These are phyloP conservation scores for Ephestia elutella DNA, from an alignment of 1,140 invertebrate genomes.

Conservation along the genomic window DNA sequence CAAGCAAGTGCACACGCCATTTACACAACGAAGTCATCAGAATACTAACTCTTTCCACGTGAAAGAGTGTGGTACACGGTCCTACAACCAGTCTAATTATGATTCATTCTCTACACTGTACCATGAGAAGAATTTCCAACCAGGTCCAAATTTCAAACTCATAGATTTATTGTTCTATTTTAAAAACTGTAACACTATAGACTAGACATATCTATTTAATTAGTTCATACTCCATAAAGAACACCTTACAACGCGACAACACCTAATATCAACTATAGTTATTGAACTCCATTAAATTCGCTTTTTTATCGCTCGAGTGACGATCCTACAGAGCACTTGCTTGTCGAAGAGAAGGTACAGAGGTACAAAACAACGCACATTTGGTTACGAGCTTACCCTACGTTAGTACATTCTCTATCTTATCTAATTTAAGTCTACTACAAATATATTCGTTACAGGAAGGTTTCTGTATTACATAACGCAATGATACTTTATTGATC, in stretches of 20 bases:
- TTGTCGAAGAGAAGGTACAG: constrained; percentile 5
- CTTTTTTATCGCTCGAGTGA: not conserved
- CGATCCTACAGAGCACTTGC: not conserved
- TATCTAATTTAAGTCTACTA: not conserved
- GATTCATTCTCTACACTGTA: no score
- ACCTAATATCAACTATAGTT: not conserved
- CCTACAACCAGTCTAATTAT: no score
- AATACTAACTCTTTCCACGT: no score
- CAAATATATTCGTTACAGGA: not conserved
- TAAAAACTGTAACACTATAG: no score
- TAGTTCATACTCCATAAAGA: not conserved
- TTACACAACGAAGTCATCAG: not conserved
- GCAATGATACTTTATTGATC: not conserved
- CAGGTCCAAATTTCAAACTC: no score
- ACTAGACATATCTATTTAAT: no score
- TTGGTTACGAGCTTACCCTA: constrained; percentile 37
- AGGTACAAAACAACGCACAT: constrained; percentile 28
- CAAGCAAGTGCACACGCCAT: not conserved
- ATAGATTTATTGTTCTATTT: no score
- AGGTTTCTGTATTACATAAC: not conserved
- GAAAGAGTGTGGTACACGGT: no score
- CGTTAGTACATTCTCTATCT: constrained; percentile 8
- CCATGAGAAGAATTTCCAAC: no score
- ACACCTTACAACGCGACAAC: not conserved
- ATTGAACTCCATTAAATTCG: not conserved